A percentile compares a stretch with the other conserved stretches of the same genome.
Evolutionary conservation across 2,888 invertebrate species (phyloP).

Genomic region (Eumacrocentrus americanus): DNA sequence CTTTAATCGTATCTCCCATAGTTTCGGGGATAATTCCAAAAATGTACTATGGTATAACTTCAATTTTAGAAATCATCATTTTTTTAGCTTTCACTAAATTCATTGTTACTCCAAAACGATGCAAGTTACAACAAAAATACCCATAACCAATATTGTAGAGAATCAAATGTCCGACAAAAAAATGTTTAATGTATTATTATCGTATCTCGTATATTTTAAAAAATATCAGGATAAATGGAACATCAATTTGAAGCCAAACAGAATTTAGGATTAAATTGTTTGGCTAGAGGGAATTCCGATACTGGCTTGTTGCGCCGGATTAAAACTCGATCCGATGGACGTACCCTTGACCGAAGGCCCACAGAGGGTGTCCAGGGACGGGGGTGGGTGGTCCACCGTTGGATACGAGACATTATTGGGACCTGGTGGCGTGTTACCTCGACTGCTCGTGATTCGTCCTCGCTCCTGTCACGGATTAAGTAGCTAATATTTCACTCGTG

Average conservation of each 20-base stretch:
- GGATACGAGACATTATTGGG: slow-evolving; percentile 2
- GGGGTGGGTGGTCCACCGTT: slow-evolving; percentile 2
- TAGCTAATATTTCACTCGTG: slow-evolving; percentile 43
- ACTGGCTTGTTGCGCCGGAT: slow-evolving; percentile 13
- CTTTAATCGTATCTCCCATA: too few species aligned
- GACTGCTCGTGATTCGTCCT: slow-evolving; percentile 28
- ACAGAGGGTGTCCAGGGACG: slow-evolving; percentile 9
- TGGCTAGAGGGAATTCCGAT: slow-evolving; percentile 13
- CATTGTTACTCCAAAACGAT: too few species aligned
- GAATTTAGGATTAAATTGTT: slow-evolving; percentile 4
- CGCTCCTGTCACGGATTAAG: slow-evolving; percentile 41
- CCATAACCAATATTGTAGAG: too few species aligned
- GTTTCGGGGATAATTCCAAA: too few species aligned
- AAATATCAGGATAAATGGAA: too few species aligned
- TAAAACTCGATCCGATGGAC: slow-evolving; percentile 18
- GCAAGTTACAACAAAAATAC: too few species aligned
- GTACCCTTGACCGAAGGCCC: slow-evolving; percentile 20
- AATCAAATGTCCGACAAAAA: too few species aligned
- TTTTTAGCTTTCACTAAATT: too few species aligned
- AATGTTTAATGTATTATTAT: not conserved
- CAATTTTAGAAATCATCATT: too few species aligned
- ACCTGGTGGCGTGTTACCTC: slow-evolving; percentile 26
- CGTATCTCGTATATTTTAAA: too few species aligned
- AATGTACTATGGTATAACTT: too few species aligned
- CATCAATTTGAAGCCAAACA: too few species aligned